Percentiles rank a stretch among this genome's conserved stretches.
Conservation (phyloP, 2,888 invertebrate species). For the Ecliptopera silaceata region DNA sequence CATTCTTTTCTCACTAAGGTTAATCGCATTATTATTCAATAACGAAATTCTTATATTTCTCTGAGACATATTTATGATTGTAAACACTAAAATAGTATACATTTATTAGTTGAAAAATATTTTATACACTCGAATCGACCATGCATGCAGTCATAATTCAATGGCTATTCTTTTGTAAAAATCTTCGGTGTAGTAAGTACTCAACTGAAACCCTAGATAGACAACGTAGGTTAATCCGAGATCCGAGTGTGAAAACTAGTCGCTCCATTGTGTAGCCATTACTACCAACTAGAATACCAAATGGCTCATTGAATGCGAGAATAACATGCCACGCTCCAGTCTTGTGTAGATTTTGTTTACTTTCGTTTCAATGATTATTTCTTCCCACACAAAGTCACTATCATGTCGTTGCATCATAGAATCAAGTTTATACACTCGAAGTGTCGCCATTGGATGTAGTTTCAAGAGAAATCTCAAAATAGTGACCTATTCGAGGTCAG, state of each 20-base stretch:
- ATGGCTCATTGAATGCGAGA: conserved; percentile 13
- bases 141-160: no score
- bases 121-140: no score
- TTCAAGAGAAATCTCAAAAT: neutral
- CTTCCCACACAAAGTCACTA: conserved; percentile 13
- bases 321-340: conserved; percentile 17
- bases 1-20: conserved; percentile 3
- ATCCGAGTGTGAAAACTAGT: neutral
- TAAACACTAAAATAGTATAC: no score
- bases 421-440: neutral
- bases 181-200: no score
- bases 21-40: conserved; percentile 9
- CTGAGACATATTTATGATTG: neutral
- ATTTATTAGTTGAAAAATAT: no score
- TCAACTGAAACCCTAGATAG: no score
- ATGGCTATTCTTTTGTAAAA: no score
- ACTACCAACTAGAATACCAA: conserved; percentile 1
- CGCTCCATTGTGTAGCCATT: neutral
- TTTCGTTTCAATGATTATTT: conserved; percentile 8
- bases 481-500: neutral
- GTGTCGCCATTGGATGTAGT: neutral
- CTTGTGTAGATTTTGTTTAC: conserved; percentile 17
- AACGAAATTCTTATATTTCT: neutral
- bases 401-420: conserved; percentile 15
- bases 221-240: neutral